Evolutionary conservation across 2,888 invertebrate genomes (phyloP), one percentile per base, ranked within the genome.

Genomic region (Encarsia formosa): DNA sequence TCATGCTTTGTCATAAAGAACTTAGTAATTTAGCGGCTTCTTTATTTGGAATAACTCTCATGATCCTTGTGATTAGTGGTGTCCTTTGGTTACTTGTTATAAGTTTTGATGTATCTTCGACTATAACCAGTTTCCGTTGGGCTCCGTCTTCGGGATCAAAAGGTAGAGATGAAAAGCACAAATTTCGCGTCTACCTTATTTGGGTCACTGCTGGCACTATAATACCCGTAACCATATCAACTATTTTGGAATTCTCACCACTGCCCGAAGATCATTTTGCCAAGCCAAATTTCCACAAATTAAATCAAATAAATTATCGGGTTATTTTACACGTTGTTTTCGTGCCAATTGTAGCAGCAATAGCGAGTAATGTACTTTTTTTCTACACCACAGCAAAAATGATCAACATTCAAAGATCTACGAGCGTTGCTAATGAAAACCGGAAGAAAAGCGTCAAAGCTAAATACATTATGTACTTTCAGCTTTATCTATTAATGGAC

Each of bases 71-170:
- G 8, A 58, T 68, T 39, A 59, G 65, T 2, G 59, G 62, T 8
- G 63, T 63, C 8, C 54, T 62, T n/a, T 70, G 69, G 69, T 51
- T 68, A 19, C 59, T 67, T n/a, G 59, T 65, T n/a, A 65, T 69
- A 31, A 67, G 69, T 50, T 61, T 68, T 40, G 70, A 71, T 49
- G 64, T 68, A 55, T 66, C 69, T 4, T 53, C 67, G 11, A 63
- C 63, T 6, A 70, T 70, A 45, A 70, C 70, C 11, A 59, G 65
- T 48, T 65, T 71, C 40, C 63, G 62, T 13, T 68, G 65, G 68
- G 58, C 59, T 3, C 65, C 65, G 3, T 49, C 62, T 5, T 54
- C 42, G 3, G 52, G 53, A 20, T 22, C 53, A 3, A 63, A 60
- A 24, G 60, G 57, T n/a, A 53, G 52, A 18, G 61, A 62, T 43